Evolutionary conservation across 2,888 invertebrate species (phyloP), one percentile per base, ranked within the genome.

Genomic region (Rhingia rostrata): DNA sequence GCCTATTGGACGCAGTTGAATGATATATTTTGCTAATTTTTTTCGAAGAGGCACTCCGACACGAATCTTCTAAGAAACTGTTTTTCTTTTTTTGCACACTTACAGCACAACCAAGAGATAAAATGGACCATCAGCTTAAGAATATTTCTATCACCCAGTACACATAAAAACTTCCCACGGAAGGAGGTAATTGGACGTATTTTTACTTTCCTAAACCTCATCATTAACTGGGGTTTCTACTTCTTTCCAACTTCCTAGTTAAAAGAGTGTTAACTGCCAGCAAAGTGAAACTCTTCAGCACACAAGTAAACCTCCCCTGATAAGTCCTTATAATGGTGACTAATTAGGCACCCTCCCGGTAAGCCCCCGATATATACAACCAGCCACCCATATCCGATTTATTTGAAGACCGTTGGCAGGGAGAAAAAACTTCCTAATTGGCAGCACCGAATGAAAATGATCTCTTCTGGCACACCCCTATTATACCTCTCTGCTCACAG

Each of bases 271-370:
- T 64, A 75, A 66, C 66, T 75, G 64, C 70, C 66, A 66, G 61
- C 60, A 70, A 78, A 79, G 60, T 41, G 43, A 70, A 61, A 49
- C 74, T 80, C 64, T 63, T 54, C 33, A 22, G 30, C 35, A 4
- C 54, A 9, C 45, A 10, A 51, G 58, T 43, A 35, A 30, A 37
- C 37, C 37, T 39, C 63, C 30, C 39, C 22, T 4, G 51, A 37
- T 63, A 60, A 63, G 30, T 73, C 79, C 67, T 64, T 30, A 70
- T 80, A 80, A 66, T 53, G 69, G 41, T 75, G 58, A 74, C 80
- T 80, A 84, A 84, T 84, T 84, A 84, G 84, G 10, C 43, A 74
- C n/a, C 74, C 49, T 41, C 35, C 32, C 41, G 33, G 53, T 6
- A 35, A 47, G 14, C 22, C 22, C 22, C 22, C 22, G 22, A 45